These are phyloP conservation scores for Zygogramma bicolorata DNA, from an alignment of 2,888 invertebrate genomes.

Conservation along the genomic window DNA sequence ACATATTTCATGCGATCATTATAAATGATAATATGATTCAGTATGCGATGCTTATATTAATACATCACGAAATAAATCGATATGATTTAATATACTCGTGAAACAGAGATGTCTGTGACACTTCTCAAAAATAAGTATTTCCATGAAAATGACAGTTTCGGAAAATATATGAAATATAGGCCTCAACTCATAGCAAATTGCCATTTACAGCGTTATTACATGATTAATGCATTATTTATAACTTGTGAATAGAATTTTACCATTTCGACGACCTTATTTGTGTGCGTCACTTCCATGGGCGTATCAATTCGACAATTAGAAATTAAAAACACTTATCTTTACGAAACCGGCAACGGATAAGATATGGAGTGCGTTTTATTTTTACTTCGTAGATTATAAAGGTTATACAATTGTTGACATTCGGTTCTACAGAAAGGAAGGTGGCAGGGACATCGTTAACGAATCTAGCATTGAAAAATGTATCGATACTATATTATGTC, in stretches of 20 bases:
- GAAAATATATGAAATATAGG: neutral
- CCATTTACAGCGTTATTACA: conserved; percentile 11
- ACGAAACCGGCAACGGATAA: conserved; percentile 1
- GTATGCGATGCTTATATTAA: neutral
- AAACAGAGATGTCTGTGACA: neutral
- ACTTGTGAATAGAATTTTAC: conserved; percentile 5
- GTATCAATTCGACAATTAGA: neutral
- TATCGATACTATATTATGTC: too few relatives aligned
- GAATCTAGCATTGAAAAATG: neutral
- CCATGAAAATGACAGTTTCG: neutral
- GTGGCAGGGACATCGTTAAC: neutral
- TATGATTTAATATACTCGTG: neutral
- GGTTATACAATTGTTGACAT: neutral
- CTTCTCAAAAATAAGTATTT: neutral
- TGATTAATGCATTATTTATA: conserved; percentile 15
- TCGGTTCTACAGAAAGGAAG: neutral
- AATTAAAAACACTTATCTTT: conserved; percentile 10
- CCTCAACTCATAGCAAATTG: neutral
- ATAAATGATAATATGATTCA: neutral
- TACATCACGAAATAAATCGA: neutral
- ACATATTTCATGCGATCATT: neutral
- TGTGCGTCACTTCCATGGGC: conserved; percentile 13
- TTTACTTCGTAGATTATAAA: neutral
- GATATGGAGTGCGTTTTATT: conserved; percentile 5
- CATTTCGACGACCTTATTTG: conserved; percentile 7